phyloP scores from a whole-genome alignment of 2,113 vertebrate species.

The Entomyzon cyanotis region DNA sequence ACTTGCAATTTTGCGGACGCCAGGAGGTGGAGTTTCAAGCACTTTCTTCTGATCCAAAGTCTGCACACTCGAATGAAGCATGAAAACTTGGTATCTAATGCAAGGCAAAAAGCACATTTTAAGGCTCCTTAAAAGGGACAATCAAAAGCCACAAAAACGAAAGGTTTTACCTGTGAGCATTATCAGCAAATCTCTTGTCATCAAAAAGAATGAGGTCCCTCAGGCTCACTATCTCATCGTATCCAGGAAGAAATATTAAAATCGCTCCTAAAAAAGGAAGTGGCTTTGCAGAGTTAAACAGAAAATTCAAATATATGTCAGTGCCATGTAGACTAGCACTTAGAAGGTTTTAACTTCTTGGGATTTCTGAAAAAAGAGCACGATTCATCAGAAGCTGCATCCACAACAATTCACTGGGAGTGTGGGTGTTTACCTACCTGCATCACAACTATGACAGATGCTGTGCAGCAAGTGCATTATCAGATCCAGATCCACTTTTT shows the following conservation, averaged over 20 bases:
- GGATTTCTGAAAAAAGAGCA: background rate
- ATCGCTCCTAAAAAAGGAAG: conserved; percentile 81
- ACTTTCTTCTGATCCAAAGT: conserved; percentile 91
- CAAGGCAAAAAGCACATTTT: conserved; percentile 16
- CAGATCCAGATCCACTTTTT: conserved; percentile 90
- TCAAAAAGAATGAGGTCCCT: conserved; percentile 87
- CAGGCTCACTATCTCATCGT: conserved; percentile 91
- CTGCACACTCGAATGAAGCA: conserved; percentile 94
- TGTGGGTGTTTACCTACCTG: conserved; percentile 72
- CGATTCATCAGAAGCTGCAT: background rate
- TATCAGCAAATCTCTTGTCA: conserved; percentile 87
- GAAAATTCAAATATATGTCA: background rate
- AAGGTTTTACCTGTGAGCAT: conserved; percentile 79
- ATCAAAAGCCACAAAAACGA: background rate
- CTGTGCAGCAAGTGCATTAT: conserved; percentile 89
- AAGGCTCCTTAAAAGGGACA: background rate
- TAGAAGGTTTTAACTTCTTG: background rate
- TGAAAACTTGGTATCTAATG: conserved; percentile 89
- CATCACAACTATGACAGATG: conserved; percentile 83
- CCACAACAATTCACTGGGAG: background rate
- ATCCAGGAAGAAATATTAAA: conserved; percentile 89
- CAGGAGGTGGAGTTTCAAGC: conserved; percentile 80
- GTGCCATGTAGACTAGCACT: background rate
- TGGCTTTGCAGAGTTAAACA: background rate
- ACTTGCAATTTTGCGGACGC: conserved; percentile 92